phyloP scores from a whole-genome alignment of 1,140 invertebrate genomes.

The Harlomillsia oculata region DNA sequence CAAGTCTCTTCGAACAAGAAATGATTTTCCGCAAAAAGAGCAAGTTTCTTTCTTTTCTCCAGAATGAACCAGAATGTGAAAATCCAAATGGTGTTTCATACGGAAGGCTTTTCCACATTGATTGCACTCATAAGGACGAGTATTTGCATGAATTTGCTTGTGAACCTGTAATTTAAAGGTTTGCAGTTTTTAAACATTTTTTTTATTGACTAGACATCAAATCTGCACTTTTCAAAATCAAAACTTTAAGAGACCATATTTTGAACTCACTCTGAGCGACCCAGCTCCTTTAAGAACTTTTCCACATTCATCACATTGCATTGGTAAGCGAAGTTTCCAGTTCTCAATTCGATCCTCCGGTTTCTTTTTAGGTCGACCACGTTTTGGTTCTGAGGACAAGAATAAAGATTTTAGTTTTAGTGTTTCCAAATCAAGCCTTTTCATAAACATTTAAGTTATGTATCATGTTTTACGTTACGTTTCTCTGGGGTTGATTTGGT shows the following conservation, averaged over 20 bases:
- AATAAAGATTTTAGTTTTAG: neutral
- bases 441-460: neutral
- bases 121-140: constrained; percentile 10
- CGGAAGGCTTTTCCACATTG: constrained; percentile 20
- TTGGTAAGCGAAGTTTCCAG: neutral
- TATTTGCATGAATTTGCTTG: neutral
- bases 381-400: neutral
- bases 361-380: constrained; percentile 13
- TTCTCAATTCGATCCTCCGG: neutral
- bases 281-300: constrained; percentile 15
- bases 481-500: neutral
- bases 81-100: constrained; percentile 22
- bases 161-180: neutral
- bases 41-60: constrained; percentile 73
- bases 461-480: neutral
- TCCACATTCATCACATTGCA: constrained; percentile 24
- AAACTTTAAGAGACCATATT: too few relatives aligned
- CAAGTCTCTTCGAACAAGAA: constrained; percentile 45
- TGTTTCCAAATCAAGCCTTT: neutral
- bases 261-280: neutral
- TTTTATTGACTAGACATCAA: too few relatives aligned
- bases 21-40: constrained; percentile 47
- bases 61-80: constrained; percentile 62
- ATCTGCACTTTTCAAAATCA: too few relatives aligned
- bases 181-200: too few relatives aligned